Evolutionary conservation across 1,140 invertebrate species (phyloP), one percentile per base, ranked within the genome.

Genomic region (Xylocopa sonorina): DNA sequence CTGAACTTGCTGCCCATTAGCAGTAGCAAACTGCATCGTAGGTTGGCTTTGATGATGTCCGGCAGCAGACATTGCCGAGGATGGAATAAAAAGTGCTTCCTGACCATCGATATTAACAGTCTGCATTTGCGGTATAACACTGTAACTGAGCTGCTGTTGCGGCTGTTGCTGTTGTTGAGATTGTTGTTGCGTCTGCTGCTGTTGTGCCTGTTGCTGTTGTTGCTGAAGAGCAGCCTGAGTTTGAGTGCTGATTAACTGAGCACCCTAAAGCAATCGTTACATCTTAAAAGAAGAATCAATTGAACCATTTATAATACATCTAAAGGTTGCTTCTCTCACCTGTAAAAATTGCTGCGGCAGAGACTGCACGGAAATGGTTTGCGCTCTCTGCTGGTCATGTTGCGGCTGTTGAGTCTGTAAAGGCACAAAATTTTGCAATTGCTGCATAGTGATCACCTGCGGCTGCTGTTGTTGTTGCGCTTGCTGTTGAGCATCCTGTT

Each of bases 31-130:
- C 46, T 93, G 92, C 91, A 93, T 92, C 0, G 92, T 86, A 0
- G 91, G 90, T 46, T 92, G 91, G 0, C 84, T 72, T 46, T 93
- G 92, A 71, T 92, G 92, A 81, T 92, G 91, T 24, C 75, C 87
- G 5, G 88, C 86, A 0, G 89, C 89, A 4, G 90, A 90, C 88
- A 92, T 94, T 9, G 93, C 92, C 0, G 90, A 94, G 53, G 91
- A 95, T 58, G 97, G 97, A 88, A 98, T 97, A 90, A 98, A 97
- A 32, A 98, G 94, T 0, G 97, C 97, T 89, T 98, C 98, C 89
- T 98, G 97, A 0, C 97, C 97, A 91, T 98, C 97, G 9, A 98
- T 96, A 29, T 97, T 98, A 12, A 99, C 96, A 0, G 97, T 97
- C 91, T 98, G 97, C 94, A 98, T 96, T 50, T 95, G 95, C 38